Evolutionary conservation across 2,888 invertebrate species (phyloP).

Genomic region (Cheilosia vernalis): DNA sequence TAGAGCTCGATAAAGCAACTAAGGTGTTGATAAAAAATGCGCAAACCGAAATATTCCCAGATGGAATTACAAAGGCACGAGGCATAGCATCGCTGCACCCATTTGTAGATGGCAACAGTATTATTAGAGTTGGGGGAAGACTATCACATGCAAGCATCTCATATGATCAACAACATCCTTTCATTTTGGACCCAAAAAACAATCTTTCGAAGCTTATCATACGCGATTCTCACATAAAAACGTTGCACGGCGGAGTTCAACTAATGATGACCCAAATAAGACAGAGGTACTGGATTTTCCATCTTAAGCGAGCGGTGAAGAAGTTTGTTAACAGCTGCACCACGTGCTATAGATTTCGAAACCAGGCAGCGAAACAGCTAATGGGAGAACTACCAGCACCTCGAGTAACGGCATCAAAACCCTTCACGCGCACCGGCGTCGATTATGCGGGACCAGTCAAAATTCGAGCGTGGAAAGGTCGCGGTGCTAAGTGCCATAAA

Average conservation of each 20-base stretch:
- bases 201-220: not conserved
- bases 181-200: not conserved
- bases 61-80: not conserved
- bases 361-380: slow-evolving; percentile 42
- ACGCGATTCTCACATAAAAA: not conserved
- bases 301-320: no score
- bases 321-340: no score
- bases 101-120: not conserved
- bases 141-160: not conserved
- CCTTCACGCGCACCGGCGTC: slow-evolving; percentile 43
- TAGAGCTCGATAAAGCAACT: not conserved
- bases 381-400: not conserved
- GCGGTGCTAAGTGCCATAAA: no score
- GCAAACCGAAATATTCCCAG: not conserved
- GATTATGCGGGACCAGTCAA: slow-evolving; percentile 67
- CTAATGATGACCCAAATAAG: not conserved
- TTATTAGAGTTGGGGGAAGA: slow-evolving; percentile 1
- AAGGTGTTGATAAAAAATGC: not conserved
- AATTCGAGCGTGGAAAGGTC: no score
- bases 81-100: not conserved
- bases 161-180: not conserved
- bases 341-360: slow-evolving; percentile 1
- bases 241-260: slow-evolving; percentile 1
- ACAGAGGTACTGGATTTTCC: no score
- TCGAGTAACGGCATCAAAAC: slow-evolving; percentile 12